Conservation (phyloP, 2,797 vertebrate genomes). For the Oryzias dopingdopingensis region DNA sequence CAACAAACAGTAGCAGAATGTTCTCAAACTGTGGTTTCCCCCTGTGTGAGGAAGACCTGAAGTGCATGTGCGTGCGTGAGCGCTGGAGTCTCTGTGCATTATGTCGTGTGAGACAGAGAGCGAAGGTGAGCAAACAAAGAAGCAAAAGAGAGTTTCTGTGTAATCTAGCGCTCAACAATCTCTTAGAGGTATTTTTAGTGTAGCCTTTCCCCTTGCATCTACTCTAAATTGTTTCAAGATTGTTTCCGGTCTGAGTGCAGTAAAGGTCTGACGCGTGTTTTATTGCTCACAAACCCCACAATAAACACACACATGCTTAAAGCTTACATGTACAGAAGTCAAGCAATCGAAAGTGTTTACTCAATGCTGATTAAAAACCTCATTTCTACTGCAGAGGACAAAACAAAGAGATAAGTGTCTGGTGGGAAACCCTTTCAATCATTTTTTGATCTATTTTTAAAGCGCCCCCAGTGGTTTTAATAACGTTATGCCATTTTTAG, state of each 20-base stretch:
- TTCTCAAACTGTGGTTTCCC: constrained; percentile 44
- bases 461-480: no score
- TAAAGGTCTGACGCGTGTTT: constrained; percentile 34
- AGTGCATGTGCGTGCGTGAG: constrained; percentile 6
- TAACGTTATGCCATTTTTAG: no score
- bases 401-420: no score
- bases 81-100: constrained; percentile 26
- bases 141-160: constrained; percentile 41
- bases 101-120: constrained; percentile 15
- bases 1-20: constrained; percentile 39
- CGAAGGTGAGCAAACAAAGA: constrained; percentile 50
- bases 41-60: constrained; percentile 41
- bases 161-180: constrained; percentile 46
- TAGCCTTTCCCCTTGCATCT: constrained; percentile 42
- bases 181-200: constrained; percentile 66
- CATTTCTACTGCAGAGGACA: no score
- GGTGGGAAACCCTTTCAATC: no score
- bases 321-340: no score
- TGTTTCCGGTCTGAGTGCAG: constrained; percentile 35
- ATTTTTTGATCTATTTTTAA: no score
- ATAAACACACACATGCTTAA: constrained; percentile 1
- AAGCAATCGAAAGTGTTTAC: no score
- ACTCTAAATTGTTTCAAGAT: constrained; percentile 17
- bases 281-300: constrained; percentile 19
- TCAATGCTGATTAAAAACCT: no score